Conservation (phyloP, 2,888 invertebrate species). For the Brenthis ino region DNA sequence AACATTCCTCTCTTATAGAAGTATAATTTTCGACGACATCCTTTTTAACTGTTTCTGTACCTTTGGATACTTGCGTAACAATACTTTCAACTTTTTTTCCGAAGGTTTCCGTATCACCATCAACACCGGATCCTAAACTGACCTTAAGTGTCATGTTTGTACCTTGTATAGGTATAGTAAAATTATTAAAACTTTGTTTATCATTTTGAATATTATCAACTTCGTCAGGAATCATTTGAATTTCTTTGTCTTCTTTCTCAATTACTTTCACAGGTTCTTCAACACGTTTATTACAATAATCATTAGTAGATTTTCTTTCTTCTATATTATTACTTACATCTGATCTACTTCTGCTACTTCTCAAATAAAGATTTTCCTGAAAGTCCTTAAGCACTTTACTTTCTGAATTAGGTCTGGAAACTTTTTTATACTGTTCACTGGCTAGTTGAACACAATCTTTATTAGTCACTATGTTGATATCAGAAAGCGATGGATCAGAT, state of each 20-base stretch:
- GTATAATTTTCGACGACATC: conserved; percentile 52
- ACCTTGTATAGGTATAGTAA: conserved; percentile 68
- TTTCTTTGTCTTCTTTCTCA: conserved; percentile 41
- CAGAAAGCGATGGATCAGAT: conserved; percentile 65
- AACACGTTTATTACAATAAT: conserved; percentile 14
- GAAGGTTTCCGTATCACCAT: conserved; percentile 14
- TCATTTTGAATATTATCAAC: conserved; percentile 17
- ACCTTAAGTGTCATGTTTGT: conserved; percentile 72
- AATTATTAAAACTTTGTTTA: conserved; percentile 48
- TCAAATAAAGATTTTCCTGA: conserved; percentile 17
- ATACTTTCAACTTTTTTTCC: conserved; percentile 25
- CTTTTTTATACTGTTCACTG: conserved; percentile 52
- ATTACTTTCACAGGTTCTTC: conserved; percentile 19
- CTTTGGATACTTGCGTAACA: conserved; percentile 36
- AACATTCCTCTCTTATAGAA: conserved; percentile 56
- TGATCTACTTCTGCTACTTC: conserved; percentile 25
- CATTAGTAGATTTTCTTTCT: conserved; percentile 13
- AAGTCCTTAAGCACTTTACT: conserved; percentile 25
- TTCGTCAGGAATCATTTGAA: conserved; percentile 39
- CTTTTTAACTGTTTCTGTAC: conserved; percentile 50
- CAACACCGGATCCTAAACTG: conserved; percentile 41
- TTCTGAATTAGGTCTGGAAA: conserved; percentile 34
- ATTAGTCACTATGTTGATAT: conserved; percentile 61
- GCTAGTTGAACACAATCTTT: conserved; percentile 55
- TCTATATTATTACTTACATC: conserved; percentile 14